Evolutionary conservation across 1,140 invertebrate genomes (phyloP).

Genomic region (Brachionus calyciflorus): DNA sequence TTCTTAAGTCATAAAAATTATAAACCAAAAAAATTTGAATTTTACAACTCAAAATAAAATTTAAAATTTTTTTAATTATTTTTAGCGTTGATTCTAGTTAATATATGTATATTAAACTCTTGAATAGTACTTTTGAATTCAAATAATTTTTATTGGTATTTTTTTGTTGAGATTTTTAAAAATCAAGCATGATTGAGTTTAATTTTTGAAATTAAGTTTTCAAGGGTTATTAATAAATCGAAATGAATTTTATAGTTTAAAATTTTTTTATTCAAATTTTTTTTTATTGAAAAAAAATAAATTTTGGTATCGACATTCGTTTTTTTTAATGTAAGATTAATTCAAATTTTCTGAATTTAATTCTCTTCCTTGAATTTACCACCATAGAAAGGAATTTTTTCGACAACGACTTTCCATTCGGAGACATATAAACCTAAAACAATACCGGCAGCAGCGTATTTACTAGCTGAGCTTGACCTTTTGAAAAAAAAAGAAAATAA

Average conservation of each 20-base stretch:
- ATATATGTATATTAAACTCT: no score
- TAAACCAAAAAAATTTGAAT: background rate
- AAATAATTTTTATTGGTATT: background rate
- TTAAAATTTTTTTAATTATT: background rate
- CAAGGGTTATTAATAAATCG: no score
- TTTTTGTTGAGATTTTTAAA: conserved; percentile 2
- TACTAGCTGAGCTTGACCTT: conserved; percentile 14
- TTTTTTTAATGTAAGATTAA: conserved; percentile 3
- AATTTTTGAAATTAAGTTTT: no score
- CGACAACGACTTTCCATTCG: conserved; percentile 40
- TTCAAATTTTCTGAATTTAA: conserved; percentile 1
- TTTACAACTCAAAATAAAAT: background rate
- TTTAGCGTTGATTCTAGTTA: no score
- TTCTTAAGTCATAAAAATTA: background rate
- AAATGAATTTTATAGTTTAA: no score
- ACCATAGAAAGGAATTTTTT: conserved; percentile 36
- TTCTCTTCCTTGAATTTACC: conserved; percentile 43
- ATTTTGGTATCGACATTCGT: conserved; percentile 27
- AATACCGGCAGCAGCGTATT: conserved; percentile 7
- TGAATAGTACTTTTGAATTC: no score
- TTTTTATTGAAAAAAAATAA: background rate
- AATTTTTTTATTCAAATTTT: conserved; percentile 5
- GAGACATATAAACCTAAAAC: conserved; percentile 33
- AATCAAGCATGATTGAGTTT: no score
- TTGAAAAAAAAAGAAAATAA: background rate